Percentiles rank a stretch among this genome's conserved stretches.
phyloP scores from a whole-genome alignment of 2,113 vertebrate species.

The Ageneiosus marmoratus region DNA sequence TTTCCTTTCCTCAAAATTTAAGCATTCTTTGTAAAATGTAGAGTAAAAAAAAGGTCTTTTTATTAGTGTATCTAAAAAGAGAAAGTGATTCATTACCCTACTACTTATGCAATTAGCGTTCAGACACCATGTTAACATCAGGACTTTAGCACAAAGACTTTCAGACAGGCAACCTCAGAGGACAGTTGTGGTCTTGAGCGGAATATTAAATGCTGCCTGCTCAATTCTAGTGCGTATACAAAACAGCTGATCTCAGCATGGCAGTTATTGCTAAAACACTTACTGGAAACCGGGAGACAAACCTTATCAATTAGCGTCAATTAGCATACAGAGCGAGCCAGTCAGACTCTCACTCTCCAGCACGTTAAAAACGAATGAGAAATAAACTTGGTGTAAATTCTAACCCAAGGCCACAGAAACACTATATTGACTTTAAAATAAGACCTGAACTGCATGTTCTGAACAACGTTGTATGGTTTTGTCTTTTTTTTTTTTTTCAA shows the following conservation, averaged over 20 bases:
- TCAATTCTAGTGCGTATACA: conserved; percentile 25
- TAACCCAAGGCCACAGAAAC: not conserved
- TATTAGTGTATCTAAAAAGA: conserved; percentile 33
- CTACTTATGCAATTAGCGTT: conserved; percentile 43
- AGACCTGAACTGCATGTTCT: not conserved
- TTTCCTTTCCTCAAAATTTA: not conserved
- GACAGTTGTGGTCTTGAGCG: conserved; percentile 44
- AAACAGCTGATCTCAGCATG: conserved; percentile 53
- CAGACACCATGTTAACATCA: conserved; percentile 46
- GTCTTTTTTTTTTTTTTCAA: not conserved
- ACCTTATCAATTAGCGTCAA: conserved; percentile 28
- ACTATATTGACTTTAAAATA: not conserved
- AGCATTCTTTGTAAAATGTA: conserved; percentile 16
- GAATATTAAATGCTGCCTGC: conserved; percentile 50
- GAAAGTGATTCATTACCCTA: conserved; percentile 50
- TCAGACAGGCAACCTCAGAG: conserved; percentile 52
- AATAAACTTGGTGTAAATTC: not conserved
- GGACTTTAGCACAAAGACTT: conserved; percentile 55
- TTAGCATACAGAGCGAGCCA: not conserved
- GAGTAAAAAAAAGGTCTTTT: not conserved
- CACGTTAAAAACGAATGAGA: conserved; percentile 18
- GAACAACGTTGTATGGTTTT: not conserved
- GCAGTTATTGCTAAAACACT: conserved; percentile 35
- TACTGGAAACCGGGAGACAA: conserved; percentile 11
- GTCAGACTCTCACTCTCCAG: not conserved